These are phyloP conservation scores for Nephrotoma guestfalica DNA, from an alignment of 2,888 invertebrate genomes.

Conservation along the genomic window DNA sequence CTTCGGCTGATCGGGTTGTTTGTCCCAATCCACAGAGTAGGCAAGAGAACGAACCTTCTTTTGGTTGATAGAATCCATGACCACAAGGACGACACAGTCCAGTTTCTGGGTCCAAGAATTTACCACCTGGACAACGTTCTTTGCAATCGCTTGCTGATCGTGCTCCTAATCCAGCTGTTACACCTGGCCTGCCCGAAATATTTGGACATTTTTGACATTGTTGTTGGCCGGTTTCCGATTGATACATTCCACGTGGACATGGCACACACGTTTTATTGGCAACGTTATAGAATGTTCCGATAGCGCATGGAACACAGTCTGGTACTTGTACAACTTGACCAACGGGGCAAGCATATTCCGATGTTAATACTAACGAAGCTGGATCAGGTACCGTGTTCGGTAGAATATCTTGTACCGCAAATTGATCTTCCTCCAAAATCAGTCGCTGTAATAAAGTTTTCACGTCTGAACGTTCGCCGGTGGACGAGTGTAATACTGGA, in stretches of 20 bases:
- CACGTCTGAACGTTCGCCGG: slow-evolving; percentile 74
- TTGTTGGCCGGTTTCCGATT: slow-evolving; percentile 80
- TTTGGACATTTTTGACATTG: slow-evolving; percentile 82
- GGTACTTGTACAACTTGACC: slow-evolving; percentile 91
- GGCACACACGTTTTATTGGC: slow-evolving; percentile 63
- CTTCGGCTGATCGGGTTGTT: slow-evolving; percentile 81
- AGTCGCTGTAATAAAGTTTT: slow-evolving; percentile 73
- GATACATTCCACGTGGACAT: slow-evolving; percentile 82
- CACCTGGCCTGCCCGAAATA: slow-evolving; percentile 79
- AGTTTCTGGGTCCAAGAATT: slow-evolving; percentile 79
- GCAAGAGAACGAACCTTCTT: slow-evolving; percentile 82
- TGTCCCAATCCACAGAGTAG: slow-evolving; percentile 78
- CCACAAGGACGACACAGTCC: slow-evolving; percentile 86
- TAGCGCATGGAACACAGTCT: slow-evolving; percentile 85
- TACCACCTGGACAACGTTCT: slow-evolving; percentile 86
- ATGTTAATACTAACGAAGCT: slow-evolving; percentile 69
- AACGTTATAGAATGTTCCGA: slow-evolving; percentile 74
- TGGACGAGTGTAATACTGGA: slow-evolving; percentile 74
- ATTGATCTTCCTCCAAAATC: slow-evolving; percentile 86
- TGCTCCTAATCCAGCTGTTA: slow-evolving; percentile 75
- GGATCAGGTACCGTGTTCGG: slow-evolving; percentile 93
- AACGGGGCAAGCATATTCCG: slow-evolving; percentile 82
- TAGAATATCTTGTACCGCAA: slow-evolving; percentile 81
- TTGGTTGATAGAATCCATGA: slow-evolving; percentile 84
- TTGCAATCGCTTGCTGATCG: slow-evolving; percentile 81